Conservation (phyloP, 37 sponge, comb jelly and placozoan species). For the Theonella swinhoei region DNA sequence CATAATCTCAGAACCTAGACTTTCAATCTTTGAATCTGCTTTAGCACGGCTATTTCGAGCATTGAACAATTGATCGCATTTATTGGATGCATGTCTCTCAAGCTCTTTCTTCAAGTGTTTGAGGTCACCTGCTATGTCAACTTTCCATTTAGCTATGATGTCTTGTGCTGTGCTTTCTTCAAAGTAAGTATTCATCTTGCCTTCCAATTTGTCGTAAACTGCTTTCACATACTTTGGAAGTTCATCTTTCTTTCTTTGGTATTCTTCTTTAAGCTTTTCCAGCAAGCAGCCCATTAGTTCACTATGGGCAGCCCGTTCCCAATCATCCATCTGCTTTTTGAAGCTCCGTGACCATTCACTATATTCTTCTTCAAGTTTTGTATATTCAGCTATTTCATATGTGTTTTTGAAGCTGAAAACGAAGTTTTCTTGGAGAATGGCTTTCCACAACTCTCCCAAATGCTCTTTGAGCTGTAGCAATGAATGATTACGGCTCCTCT, state of each 20-base stretch:
- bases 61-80: background rate
- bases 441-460: conserved; percentile 26
- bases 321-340: background rate
- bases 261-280: background rate
- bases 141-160: background rate
- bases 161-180: background rate
- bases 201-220: background rate
- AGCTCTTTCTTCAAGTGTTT: background rate
- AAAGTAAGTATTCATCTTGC: conserved; percentile 10
- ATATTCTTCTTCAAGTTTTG: conserved; percentile 19
- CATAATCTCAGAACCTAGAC: background rate
- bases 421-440: conserved; percentile 43
- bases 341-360: conserved; percentile 30
- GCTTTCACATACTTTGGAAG: background rate
- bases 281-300: background rate
- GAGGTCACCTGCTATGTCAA: background rate
- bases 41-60: background rate
- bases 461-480: background rate
- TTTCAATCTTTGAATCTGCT: background rate
- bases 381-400: conserved; percentile 27
- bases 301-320: background rate
- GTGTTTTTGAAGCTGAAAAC: conserved; percentile 52
- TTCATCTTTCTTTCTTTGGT: background rate
- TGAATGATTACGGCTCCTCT: too few species aligned
- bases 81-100: background rate